Evolutionary conservation across 2,113 vertebrate species (phyloP).

Genomic region (Microtus pennsylvanicus): DNA sequence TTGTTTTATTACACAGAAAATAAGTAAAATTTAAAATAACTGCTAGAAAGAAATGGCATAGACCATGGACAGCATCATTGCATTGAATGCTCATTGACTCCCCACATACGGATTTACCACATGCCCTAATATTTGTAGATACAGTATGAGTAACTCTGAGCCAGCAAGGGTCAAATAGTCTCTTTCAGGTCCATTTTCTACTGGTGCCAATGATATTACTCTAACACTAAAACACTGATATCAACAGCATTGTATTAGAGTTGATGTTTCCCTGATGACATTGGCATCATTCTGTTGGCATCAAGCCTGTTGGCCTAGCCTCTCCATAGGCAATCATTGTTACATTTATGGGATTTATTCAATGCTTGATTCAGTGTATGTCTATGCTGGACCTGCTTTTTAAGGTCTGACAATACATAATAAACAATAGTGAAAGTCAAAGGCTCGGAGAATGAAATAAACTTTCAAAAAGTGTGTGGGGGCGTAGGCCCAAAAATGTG

Average conservation of each 20-base stretch:
- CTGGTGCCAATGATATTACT: slow-evolving; percentile 51
- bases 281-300: slow-evolving; percentile 67
- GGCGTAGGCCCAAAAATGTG: too few species aligned
- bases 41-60: background rate
- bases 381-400: slow-evolving; percentile 14
- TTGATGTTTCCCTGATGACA: slow-evolving; percentile 60
- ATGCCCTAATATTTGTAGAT: background rate
- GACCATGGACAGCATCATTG: background rate
- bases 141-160: slow-evolving; percentile 25
- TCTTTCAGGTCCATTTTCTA: slow-evolving; percentile 28
- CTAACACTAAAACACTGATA: slow-evolving; percentile 57
- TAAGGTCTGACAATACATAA: slow-evolving; percentile 41
- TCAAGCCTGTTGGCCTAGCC: slow-evolving; percentile 57
- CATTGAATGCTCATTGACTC: slow-evolving; percentile 30
- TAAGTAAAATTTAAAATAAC: slow-evolving; percentile 46
- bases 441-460: slow-evolving; percentile 31
- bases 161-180: slow-evolving; percentile 48
- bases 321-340: slow-evolving; percentile 51
- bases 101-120: background rate
- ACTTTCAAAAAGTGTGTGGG: background rate
- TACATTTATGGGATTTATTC: slow-evolving; percentile 60
- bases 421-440: slow-evolving; percentile 35
- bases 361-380: slow-evolving; percentile 38
- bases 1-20: slow-evolving; percentile 52
- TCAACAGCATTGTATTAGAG: slow-evolving; percentile 11